Evolutionary conservation across 2,888 invertebrate species (phyloP).

Genomic region (Crematogaster levior): DNA sequence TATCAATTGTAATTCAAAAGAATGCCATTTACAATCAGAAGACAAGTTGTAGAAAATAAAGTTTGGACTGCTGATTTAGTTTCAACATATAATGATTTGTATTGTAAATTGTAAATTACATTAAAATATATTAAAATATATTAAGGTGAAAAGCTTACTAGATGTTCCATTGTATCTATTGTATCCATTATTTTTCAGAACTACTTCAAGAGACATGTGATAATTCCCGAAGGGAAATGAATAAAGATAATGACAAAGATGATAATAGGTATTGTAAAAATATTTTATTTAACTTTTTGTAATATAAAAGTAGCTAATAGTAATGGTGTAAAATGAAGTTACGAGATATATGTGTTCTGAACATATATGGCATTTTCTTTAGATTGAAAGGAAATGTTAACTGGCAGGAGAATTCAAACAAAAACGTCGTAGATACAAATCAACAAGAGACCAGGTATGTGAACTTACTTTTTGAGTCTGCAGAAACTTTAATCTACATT

Average conservation of each 20-base stretch:
- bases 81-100: background rate
- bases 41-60: background rate
- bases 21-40: background rate
- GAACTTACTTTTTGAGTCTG: conserved; percentile 43
- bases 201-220: conserved; percentile 81
- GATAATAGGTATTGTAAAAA: conserved; percentile 81
- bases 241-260: conserved; percentile 79
- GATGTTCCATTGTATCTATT: background rate
- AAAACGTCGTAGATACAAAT: conserved; percentile 72
- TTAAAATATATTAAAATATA: background rate
- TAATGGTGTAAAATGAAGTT: background rate
- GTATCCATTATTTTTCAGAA: conserved; percentile 71
- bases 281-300: conserved; percentile 15
- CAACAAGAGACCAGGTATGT: conserved; percentile 81
- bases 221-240: conserved; percentile 81
- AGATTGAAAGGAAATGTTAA: conserved; percentile 83
- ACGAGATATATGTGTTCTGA: conserved; percentile 58
- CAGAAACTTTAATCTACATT: conserved; percentile 56
- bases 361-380: conserved; percentile 77
- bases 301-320: background rate
- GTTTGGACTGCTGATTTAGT: background rate
- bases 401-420: conserved; percentile 77
- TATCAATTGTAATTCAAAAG: conserved; percentile 3
- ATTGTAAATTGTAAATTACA: conserved; percentile 21
- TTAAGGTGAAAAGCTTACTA: background rate